Evolutionary conservation across 2,113 vertebrate genomes (phyloP).

Genomic region (Stigmatopora argus): DNA sequence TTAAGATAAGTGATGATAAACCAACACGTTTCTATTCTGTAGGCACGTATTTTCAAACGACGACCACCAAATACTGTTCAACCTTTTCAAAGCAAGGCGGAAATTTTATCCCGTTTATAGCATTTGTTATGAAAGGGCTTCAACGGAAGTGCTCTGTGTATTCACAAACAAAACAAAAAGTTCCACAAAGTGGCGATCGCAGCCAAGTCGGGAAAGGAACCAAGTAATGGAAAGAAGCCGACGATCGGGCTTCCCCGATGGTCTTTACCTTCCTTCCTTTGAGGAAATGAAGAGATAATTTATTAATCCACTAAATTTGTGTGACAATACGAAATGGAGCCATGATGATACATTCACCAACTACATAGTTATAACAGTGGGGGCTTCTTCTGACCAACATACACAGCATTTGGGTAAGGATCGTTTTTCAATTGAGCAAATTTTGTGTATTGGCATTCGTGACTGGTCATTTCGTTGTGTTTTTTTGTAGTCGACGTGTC

Average conservation of each 20-base stretch:
- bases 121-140: background rate
- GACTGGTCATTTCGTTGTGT: too few species aligned
- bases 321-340: background rate
- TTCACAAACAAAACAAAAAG: background rate
- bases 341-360: background rate
- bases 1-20: too few species aligned
- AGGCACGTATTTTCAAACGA: background rate
- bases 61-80: background rate
- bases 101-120: background rate
- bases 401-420: constrained; percentile 16
- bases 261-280: background rate
- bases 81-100: background rate
- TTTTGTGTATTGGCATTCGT: constrained; percentile 9
- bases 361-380: constrained; percentile 1
- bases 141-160: background rate
- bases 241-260: too few species aligned
- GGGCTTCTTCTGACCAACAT: constrained; percentile 12
- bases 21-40: background rate
- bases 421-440: background rate
- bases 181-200: background rate
- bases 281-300: background rate
- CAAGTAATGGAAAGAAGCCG: constrained; percentile 1
- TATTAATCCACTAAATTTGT: background rate
- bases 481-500: background rate
- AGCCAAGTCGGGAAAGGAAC: background rate